phyloP scores from a whole-genome alignment of 2,888 invertebrate species.

The Mesoligia furuncula region DNA sequence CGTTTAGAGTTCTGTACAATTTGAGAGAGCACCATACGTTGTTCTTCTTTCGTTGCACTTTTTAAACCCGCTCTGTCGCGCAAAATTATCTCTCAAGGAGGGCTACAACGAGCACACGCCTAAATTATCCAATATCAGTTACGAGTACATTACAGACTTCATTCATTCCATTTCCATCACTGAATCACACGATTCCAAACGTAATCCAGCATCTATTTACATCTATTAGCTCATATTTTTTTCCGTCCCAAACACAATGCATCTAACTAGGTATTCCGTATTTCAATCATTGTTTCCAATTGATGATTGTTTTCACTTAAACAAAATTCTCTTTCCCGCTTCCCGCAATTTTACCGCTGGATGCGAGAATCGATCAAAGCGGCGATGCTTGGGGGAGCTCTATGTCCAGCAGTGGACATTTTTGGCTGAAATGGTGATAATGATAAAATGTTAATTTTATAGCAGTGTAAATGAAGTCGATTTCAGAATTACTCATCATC shows the following conservation, averaged over 20 bases:
- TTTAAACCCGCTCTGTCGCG: background rate
- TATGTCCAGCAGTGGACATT: background rate
- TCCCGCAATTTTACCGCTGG: background rate
- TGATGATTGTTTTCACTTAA: background rate
- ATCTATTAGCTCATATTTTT: constrained; percentile 34
- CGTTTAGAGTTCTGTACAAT: background rate
- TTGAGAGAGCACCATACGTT: background rate
- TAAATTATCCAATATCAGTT: constrained; percentile 1
- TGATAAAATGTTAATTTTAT: background rate
- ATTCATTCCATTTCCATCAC: constrained; percentile 28
- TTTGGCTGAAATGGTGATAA: background rate
- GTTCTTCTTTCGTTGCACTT: background rate
- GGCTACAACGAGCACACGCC: constrained; percentile 14
- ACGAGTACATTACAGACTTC: constrained; percentile 34
- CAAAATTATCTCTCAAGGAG: background rate
- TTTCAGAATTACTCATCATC: too few species aligned
- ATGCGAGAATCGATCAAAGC: background rate
- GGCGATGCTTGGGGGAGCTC: background rate
- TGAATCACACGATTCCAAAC: background rate
- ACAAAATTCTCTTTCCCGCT: background rate
- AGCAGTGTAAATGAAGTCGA: background rate
- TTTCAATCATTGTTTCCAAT: background rate
- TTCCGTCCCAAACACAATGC: constrained; percentile 12
- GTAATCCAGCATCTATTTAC: constrained; percentile 34
- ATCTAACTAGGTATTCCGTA: constrained; percentile 7